A percentile compares a stretch with the other conserved stretches of the same genome.
These are phyloP conservation scores for cat (Felis catus) DNA, from an alignment of 2,113 vertebrate genomes.

Conservation along the genomic window DNA sequence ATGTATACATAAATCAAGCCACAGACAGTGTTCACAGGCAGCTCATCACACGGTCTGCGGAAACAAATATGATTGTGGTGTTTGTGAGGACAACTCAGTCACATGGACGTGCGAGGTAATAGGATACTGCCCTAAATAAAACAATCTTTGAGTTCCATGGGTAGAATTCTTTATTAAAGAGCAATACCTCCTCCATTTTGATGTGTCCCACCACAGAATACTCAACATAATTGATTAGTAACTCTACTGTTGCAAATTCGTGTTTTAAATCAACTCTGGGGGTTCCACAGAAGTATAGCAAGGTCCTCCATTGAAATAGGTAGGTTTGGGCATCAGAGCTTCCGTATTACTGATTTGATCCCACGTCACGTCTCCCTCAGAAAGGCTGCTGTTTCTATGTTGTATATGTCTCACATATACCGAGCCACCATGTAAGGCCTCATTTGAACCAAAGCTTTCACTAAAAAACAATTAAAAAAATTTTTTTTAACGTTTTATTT, in stretches of 20 bases:
- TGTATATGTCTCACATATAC: background rate
- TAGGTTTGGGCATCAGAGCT: background rate
- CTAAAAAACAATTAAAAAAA: background rate
- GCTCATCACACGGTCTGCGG: background rate
- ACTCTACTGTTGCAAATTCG: background rate
- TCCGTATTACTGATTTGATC: background rate
- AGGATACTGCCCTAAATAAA: background rate
- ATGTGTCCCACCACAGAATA: background rate
- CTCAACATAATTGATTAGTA: background rate
- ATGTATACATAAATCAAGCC: background rate
- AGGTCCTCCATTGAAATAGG: background rate
- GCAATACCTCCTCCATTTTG: background rate
- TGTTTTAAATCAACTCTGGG: background rate
- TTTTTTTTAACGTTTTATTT: too few relatives aligned
- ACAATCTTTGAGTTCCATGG: background rate
- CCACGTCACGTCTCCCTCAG: background rate
- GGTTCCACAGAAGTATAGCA: background rate
- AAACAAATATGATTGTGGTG: background rate
- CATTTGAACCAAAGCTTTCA: background rate
- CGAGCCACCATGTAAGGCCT: background rate
- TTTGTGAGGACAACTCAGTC: background rate
- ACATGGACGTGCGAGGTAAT: background rate
- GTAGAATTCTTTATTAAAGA: background rate
- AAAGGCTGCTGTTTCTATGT: background rate
- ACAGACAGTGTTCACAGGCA: background rate